phyloP scores from a whole-genome alignment of 1,140 invertebrate species.

The Oncopodura yosiiana region DNA sequence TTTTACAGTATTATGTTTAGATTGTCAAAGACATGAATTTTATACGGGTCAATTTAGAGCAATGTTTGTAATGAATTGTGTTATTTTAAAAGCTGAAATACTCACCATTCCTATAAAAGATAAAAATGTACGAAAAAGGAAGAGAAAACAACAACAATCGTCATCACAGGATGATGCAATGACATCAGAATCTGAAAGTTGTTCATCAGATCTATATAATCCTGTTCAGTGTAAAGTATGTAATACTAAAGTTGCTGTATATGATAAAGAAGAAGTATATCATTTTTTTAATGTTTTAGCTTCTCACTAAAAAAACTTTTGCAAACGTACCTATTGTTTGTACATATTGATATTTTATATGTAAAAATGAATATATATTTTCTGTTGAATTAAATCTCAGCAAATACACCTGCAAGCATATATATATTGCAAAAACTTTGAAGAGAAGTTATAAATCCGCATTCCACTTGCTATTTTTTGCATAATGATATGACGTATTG shows the following conservation, averaged over 20 bases:
- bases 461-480: too few relatives aligned
- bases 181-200: conserved; percentile 26
- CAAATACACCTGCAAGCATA: too few relatives aligned
- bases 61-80: conserved; percentile 57
- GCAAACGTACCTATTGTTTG: too few relatives aligned
- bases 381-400: too few relatives aligned
- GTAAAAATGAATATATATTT: too few relatives aligned
- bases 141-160: conserved; percentile 30
- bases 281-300: conserved; percentile 57
- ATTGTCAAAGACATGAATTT: conserved; percentile 48
- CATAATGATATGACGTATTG: too few relatives aligned
- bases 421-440: too few relatives aligned
- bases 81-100: conserved; percentile 42
- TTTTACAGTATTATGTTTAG: conserved; percentile 49
- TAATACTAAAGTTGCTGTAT: conserved; percentile 51
- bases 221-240: conserved; percentile 51
- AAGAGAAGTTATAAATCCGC: too few relatives aligned
- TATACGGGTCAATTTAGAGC: conserved; percentile 48
- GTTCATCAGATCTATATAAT: conserved; percentile 34
- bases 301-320: too few relatives aligned
- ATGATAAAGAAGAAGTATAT: conserved; percentile 53
- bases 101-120: conserved; percentile 40
- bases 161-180: conserved; percentile 27
- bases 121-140: conserved; percentile 30
- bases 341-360: too few relatives aligned